Evolutionary conservation across 2,888 invertebrate species (phyloP).

Genomic region (Tryphoninae sp.): DNA sequence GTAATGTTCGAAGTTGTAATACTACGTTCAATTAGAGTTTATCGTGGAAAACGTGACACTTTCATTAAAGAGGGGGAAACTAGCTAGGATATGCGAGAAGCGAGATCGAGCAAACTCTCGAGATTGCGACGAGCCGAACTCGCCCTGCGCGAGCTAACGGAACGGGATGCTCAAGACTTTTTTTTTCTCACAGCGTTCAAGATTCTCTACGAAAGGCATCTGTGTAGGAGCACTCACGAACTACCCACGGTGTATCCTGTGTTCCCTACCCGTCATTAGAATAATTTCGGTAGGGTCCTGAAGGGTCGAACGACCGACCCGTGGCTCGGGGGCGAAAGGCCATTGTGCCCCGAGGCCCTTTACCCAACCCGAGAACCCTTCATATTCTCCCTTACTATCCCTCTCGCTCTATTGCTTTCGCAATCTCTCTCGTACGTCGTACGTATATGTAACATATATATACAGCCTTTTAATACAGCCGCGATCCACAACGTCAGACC

Average conservation of each 20-base stretch:
- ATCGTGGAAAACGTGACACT: constrained; percentile 50
- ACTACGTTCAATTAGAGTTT: constrained; percentile 49
- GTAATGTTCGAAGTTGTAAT: constrained; percentile 30
- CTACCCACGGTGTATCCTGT: constrained; percentile 53
- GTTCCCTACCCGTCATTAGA: constrained; percentile 70
- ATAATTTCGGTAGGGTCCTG: constrained; percentile 70
- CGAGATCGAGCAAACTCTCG: constrained; percentile 48
- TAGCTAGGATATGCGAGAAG: constrained; percentile 6
- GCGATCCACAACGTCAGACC: constrained; percentile 52
- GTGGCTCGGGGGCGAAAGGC: constrained; percentile 65
- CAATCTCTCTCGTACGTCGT: constrained; percentile 19
- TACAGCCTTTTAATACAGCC: neutral
- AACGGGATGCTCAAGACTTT: constrained; percentile 44
- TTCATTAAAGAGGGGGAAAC: constrained; percentile 10
- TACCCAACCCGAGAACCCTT: constrained; percentile 58
- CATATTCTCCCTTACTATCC: constrained; percentile 66
- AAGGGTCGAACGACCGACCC: constrained; percentile 66
- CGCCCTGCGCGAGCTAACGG: constrained; percentile 27
- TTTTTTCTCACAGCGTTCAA: constrained; percentile 34
- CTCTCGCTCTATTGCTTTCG: constrained; percentile 54
- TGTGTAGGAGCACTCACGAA: constrained; percentile 40
- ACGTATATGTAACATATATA: neutral
- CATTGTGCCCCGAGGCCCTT: constrained; percentile 63
- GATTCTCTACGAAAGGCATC: constrained; percentile 37
- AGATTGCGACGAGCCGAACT: constrained; percentile 46